Conservation (phyloP, 2,797 vertebrate species). For the Neostethus bicornis region DNA sequence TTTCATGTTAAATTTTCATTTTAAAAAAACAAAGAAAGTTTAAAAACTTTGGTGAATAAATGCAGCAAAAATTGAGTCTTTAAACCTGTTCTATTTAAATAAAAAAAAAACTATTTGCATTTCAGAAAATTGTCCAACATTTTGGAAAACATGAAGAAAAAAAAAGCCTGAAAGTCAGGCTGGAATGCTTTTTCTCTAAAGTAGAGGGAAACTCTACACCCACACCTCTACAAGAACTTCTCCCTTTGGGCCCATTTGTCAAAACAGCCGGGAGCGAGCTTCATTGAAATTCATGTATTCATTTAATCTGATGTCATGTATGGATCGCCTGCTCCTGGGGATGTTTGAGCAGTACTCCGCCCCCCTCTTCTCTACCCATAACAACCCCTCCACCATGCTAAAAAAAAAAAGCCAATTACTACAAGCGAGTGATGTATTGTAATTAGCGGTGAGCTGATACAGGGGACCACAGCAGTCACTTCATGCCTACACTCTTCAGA, state of each 20-base stretch:
- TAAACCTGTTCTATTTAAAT: neutral
- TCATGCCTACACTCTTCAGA: slow-evolving; percentile 10
- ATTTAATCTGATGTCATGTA: slow-evolving; percentile 83
- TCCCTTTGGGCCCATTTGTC: slow-evolving; percentile 48
- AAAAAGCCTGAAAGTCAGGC: neutral
- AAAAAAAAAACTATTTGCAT: neutral
- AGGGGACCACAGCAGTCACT: slow-evolving; percentile 42
- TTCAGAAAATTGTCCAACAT: neutral
- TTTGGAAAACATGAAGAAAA: slow-evolving; percentile 5
- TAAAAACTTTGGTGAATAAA: neutral
- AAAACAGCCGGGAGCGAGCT: slow-evolving; percentile 46
- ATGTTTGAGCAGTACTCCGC: slow-evolving; percentile 31
- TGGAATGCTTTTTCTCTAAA: neutral
- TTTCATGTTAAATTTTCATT: neutral
- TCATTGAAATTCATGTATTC: slow-evolving; percentile 78
- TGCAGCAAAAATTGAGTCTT: neutral
- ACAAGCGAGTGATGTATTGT: slow-evolving; percentile 72
- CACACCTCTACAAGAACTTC: slow-evolving; percentile 20
- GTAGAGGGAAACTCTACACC: slow-evolving; percentile 15
- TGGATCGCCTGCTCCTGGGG: slow-evolving; percentile 55
- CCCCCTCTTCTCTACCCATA: slow-evolving; percentile 17
- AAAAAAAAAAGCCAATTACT: slow-evolving; percentile 73
- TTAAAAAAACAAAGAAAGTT: neutral
- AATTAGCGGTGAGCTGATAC: slow-evolving; percentile 72
- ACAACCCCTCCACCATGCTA: slow-evolving; percentile 10